Conservation (phyloP, 2,113 vertebrate genomes). For the Myodes glareolus region DNA sequence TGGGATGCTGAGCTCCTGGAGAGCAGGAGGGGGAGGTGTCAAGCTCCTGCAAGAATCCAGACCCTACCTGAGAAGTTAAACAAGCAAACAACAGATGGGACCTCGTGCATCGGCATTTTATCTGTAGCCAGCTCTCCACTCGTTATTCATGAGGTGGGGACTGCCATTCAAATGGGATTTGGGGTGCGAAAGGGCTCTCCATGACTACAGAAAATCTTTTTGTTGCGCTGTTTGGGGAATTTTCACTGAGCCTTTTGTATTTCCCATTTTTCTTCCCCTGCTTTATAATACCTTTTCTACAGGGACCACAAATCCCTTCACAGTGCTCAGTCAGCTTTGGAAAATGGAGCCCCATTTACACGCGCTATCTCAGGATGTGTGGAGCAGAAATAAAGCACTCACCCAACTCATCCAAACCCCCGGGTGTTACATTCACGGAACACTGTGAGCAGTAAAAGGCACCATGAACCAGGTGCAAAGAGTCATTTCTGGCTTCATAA, state of each 20-base stretch:
- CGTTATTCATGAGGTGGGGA: neutral
- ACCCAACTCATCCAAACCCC: neutral
- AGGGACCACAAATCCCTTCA: constrained; percentile 22
- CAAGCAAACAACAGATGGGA: neutral
- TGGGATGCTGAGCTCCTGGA: neutral
- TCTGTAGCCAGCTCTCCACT: neutral
- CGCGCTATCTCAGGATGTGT: neutral
- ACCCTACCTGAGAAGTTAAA: neutral
- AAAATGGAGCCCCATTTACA: constrained; percentile 7
- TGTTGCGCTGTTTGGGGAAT: constrained; percentile 46
- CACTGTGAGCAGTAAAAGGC: constrained; percentile 57
- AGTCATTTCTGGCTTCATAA: constrained; percentile 29
- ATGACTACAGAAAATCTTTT: constrained; percentile 15
- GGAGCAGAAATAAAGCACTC: constrained; percentile 46
- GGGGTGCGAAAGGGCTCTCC: constrained; percentile 1
- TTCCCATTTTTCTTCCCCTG: constrained; percentile 66
- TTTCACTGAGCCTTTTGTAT: constrained; percentile 41
- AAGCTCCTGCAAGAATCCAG: neutral
- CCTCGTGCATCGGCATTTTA: fast-evolving
- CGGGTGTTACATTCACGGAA: constrained; percentile 29
- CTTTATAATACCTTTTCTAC: constrained; percentile 50
- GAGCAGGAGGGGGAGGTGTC: neutral
- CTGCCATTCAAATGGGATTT: neutral
- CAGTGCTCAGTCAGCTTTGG: constrained; percentile 24
- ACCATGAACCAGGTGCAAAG: constrained; percentile 15